These are phyloP conservation scores for Ivindomyrus marchei DNA, from an alignment of 2,113 vertebrate genomes.

Conservation along the genomic window DNA sequence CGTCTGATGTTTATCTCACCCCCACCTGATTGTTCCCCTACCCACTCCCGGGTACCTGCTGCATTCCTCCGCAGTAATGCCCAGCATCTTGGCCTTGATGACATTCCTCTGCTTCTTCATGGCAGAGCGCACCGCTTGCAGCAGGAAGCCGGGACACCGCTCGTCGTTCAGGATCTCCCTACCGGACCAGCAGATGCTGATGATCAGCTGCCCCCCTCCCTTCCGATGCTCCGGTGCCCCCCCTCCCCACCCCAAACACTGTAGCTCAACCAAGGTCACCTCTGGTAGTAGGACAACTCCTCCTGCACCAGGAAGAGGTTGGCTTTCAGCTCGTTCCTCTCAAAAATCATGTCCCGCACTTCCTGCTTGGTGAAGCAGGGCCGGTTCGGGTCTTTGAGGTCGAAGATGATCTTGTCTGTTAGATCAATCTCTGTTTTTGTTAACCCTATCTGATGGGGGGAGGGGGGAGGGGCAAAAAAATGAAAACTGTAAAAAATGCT, in stretches of 20 bases:
- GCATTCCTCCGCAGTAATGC: slow-evolving; percentile 63
- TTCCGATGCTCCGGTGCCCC: neutral
- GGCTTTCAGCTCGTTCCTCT: slow-evolving; percentile 89
- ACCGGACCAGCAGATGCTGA: neutral
- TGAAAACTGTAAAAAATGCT: neutral
- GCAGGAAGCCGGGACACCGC: slow-evolving; percentile 73
- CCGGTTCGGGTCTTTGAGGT: slow-evolving; percentile 55
- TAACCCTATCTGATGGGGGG: slow-evolving; percentile 37
- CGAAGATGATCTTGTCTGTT: slow-evolving; percentile 37
- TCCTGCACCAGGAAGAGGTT: slow-evolving; percentile 92
- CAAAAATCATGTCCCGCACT: slow-evolving; percentile 82
- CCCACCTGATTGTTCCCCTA: neutral
- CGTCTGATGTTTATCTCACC: neutral
- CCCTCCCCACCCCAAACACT: neutral
- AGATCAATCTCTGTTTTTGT: slow-evolving; percentile 25
- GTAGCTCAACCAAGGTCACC: slow-evolving; percentile 54
- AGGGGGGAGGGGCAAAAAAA: neutral
- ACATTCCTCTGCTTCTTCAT: slow-evolving; percentile 79
- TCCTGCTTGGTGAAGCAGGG: slow-evolving; percentile 83
- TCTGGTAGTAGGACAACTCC: slow-evolving; percentile 85
- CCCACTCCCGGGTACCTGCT: slow-evolving; percentile 65
- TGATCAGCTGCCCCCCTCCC: neutral
- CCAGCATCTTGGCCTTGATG: slow-evolving; percentile 94
- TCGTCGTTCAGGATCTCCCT: slow-evolving; percentile 87
- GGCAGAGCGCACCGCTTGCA: slow-evolving; percentile 74